phyloP scores from a whole-genome alignment of 2,113 vertebrate genomes.

The Chionis minor region DNA sequence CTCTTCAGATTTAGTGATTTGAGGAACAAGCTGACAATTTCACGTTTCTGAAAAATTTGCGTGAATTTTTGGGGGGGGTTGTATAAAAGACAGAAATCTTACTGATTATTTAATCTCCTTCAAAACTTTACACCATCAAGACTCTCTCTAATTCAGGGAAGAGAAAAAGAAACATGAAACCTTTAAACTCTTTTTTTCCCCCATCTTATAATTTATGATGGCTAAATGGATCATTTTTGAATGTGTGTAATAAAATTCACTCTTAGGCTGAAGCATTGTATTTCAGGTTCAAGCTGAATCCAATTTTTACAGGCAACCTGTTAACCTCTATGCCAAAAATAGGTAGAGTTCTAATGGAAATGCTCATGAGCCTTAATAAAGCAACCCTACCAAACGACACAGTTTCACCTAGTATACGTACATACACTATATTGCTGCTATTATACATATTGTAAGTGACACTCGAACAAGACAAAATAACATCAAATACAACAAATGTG shows the following conservation, averaged over 20 bases:
- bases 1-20: not conserved
- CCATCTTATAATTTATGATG: not conserved
- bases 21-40: not conserved
- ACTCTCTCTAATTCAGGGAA: not conserved
- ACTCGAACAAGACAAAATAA: not conserved
- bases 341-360: slow-evolving; percentile 15
- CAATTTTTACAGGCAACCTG: not conserved
- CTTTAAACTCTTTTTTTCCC: not conserved
- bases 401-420: not conserved
- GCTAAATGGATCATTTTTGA: not conserved
- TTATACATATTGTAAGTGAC: not conserved
- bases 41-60: not conserved
- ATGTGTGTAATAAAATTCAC: not conserved
- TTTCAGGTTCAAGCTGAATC: slow-evolving; percentile 14
- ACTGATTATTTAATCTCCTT: not conserved
- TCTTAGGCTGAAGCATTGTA: not conserved
- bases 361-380: slow-evolving; percentile 24
- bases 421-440: not conserved
- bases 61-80: not conserved
- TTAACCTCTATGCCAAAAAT: not conserved
- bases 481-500: not conserved
- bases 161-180: not conserved
- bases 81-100: not conserved
- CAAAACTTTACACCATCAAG: not conserved
- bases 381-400: not conserved